Base-by-base conservation (phyloP, 2,888 invertebrate genomes). In the Drosophila subsilvestris region DNA sequence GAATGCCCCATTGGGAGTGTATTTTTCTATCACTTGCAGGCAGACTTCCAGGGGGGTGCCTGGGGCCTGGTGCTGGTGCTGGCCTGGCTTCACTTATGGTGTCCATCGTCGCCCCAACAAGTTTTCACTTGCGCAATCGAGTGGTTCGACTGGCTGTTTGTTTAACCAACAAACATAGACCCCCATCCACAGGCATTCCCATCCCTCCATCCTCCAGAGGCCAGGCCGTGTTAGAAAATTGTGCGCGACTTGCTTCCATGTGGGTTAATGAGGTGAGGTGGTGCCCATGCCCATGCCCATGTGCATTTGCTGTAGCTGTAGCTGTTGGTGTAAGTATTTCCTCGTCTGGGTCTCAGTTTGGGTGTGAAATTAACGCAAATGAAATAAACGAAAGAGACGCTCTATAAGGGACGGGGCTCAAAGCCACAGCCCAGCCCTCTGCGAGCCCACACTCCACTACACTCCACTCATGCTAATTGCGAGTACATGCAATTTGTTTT, bases 401-500 rank as follows among this genome's bases (percentile, higher is more conserved):
- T 49, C 37, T 25, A 49, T 25, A 55, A 44, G 54, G 68, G n/a
- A n/a, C n/a, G n/a, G n/a, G n/a, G n/a, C n/a, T n/a, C n/a, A n/a
- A n/a, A n/a, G n/a, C n/a, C n/a, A n/a, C n/a, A n/a, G n/a, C n/a
- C n/a, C n/a, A n/a, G n/a, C n/a, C n/a, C n/a, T n/a, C n/a, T n/a
- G n/a, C n/a, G n/a, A n/a, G n/a, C n/a, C n/a, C n/a, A 49, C 70
- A 37, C n/a, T 49, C 8, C 25, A 20, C 20, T 48, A 32, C 12
- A 12, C 20, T 25, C 37, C 37, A 32, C 56, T 17, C 29, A 51
- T 60, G 61, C 77, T 83, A 88, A 83, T 82, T 82, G 4, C 22
- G 22, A 22, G 22, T 22, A 75, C 71, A 83, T 83, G 88, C 83
- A 79, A 83, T 83, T 83, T 86, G 80, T 73, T 88, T 83, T 79